These are phyloP conservation scores for Catocala fraxini DNA, from an alignment of 2,888 invertebrate species.

Conservation along the genomic window DNA sequence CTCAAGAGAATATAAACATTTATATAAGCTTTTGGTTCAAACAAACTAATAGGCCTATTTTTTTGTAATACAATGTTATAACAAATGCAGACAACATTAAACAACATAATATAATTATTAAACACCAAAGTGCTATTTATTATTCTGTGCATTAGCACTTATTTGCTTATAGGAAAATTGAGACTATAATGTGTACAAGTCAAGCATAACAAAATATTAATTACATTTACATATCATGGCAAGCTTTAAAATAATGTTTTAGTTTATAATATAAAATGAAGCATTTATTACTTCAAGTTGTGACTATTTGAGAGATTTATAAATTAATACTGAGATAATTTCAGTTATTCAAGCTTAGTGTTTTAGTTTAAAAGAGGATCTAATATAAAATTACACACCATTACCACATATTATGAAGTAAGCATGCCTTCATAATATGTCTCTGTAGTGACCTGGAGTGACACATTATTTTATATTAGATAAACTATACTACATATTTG, in stretches of 20 bases:
- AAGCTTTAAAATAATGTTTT: slow-evolving; percentile 34
- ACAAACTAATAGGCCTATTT: background rate
- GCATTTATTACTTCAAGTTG: slow-evolving; percentile 25
- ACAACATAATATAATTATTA: slow-evolving; percentile 1
- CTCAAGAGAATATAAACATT: background rate
- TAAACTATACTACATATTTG: slow-evolving; percentile 16
- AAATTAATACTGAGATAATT: slow-evolving; percentile 49
- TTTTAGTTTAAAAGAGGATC: background rate
- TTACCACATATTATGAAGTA: background rate
- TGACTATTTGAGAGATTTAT: slow-evolving; percentile 36
- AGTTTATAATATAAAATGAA: slow-evolving; percentile 22
- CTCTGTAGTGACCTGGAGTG: background rate
- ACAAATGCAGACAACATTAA: background rate
- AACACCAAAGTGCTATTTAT: no score
- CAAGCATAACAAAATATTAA: background rate
- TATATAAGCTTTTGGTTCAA: background rate
- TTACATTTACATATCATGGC: slow-evolving; percentile 40
- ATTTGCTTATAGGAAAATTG: background rate
- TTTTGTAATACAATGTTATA: background rate
- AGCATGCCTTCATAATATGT: no score
- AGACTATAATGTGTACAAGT: background rate
- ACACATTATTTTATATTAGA: background rate
- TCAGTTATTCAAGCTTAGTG: slow-evolving; percentile 30
- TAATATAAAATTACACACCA: slow-evolving; percentile 4
- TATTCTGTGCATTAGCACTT: no score